Conservation (phyloP, 35 echinoderm and acorn worm species). For the Holothuria glaberrima region DNA sequence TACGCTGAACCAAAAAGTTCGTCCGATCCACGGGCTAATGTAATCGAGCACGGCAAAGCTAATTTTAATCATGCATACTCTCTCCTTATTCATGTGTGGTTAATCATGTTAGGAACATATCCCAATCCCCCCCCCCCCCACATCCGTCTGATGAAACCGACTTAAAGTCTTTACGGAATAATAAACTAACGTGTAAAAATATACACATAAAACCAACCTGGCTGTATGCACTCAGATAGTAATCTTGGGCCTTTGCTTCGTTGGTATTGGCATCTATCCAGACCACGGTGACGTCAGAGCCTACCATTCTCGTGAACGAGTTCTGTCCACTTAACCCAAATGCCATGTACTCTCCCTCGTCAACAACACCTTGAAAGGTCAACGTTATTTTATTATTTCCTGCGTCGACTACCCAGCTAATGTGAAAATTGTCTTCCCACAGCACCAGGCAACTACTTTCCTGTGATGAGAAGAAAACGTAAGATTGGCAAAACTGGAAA, state of each 20-base stretch:
- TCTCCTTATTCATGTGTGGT: too few relatives aligned
- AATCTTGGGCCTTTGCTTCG: background rate
- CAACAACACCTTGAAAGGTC: constrained; percentile 43
- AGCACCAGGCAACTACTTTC: constrained; percentile 78
- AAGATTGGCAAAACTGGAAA: too few relatives aligned
- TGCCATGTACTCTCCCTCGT: constrained; percentile 65
- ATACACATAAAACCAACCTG: background rate
- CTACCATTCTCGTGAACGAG: constrained; percentile 54
- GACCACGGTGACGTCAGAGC: constrained; percentile 70
- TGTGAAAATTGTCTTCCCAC: constrained; percentile 67
- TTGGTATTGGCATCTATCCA: constrained; percentile 9
- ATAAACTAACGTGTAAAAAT: too few relatives aligned
- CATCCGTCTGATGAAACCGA: too few relatives aligned
- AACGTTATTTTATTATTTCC: background rate
- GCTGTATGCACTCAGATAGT: constrained; percentile 12
- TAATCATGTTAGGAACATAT: too few relatives aligned
- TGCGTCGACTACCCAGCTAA: constrained; percentile 59
- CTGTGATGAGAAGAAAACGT: background rate
- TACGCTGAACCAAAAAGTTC: too few relatives aligned
- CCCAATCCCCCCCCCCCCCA: too few relatives aligned
- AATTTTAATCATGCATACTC: too few relatives aligned
- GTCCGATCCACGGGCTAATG: too few relatives aligned
- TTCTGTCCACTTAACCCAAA: constrained; percentile 82
- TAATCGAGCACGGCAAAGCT: too few relatives aligned
- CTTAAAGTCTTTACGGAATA: too few relatives aligned